Conservation (phyloP, 2,113 vertebrate species). For the Spheniscus mendiculus region DNA sequence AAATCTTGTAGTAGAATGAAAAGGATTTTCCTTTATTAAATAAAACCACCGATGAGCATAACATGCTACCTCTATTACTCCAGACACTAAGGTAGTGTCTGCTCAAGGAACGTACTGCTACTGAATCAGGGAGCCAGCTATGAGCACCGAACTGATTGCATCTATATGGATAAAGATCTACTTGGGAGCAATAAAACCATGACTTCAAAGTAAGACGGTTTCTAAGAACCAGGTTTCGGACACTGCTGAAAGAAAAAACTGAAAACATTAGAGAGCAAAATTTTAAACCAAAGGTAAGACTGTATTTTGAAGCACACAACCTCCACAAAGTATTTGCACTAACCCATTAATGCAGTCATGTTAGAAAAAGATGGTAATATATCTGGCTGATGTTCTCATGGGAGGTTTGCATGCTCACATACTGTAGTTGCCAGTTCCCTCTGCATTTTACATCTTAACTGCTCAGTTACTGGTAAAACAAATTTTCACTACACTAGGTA, state of each 20-base stretch:
- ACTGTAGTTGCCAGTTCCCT: not conserved
- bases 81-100: not conserved
- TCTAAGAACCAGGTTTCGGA: not conserved
- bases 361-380: not conserved
- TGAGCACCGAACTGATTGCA: not conserved
- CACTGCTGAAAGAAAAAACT: not conserved
- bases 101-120: accelerated
- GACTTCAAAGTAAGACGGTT: not conserved
- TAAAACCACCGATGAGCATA: not conserved
- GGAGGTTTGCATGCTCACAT: not conserved
- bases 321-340: not conserved
- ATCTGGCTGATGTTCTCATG: not conserved
- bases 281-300: not conserved
- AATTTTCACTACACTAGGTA: not conserved
- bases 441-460: not conserved
- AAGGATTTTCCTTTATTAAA: not conserved
- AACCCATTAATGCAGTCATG: not conserved
- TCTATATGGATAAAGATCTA: not conserved
- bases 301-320: not conserved
- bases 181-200: not conserved
- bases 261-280: not conserved
- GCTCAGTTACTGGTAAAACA: not conserved
- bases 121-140: not conserved
- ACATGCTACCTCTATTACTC: not conserved
- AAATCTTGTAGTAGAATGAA: not conserved